Evolutionary conservation across 2,113 vertebrate species (phyloP), one percentile per base, ranked within the genome.

Genomic region (Eulacestoma nigropectus): DNA sequence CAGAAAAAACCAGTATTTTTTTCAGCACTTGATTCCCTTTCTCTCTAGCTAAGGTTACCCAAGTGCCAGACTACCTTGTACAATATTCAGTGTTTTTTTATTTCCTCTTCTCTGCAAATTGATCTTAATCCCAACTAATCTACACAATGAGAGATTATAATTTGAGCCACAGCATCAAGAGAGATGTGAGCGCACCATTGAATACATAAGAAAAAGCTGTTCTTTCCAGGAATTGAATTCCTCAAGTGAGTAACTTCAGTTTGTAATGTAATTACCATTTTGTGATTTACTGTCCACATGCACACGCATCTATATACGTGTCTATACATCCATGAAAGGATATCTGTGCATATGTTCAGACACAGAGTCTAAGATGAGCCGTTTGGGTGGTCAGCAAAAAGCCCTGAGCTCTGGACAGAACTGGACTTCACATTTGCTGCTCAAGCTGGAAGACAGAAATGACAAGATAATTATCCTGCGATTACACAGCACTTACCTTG

Each of bases 401-500:
- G 9, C 9, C 10, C 42, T 27, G 23, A 32, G 19, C 18, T 68
- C 35, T 55, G 67, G 22, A 47, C 4, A 64, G 29, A 77, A 20
- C 3, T 29, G 13, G 9, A 6, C 4, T 74, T 30, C 42, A 65
- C 41, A 44, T 17, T 77, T 35, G 6, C 21, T 83, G 15, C 60
- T 89, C 16, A 74, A n/a, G 25, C 33, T 91, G 74, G 37, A 92
- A 84, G 26, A 75, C 25, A 82, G 64, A 92, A 90, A 87, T 70
- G 92, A 47, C 30, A 92, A 84, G 44, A 87, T 64, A 87, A 93
- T 96, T 95, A 92, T 70, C 52, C 82, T 41, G 25, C 0, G 1
- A 95, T 95, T 95, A 63, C 46, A 83, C 19, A 65, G 37, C 11
- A 23, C 50, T 96, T 93, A 94, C 65, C 49, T 89, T 84, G 77